phyloP scores from a whole-genome alignment of 2,888 invertebrate species.

The Campoplex nolae region DNA sequence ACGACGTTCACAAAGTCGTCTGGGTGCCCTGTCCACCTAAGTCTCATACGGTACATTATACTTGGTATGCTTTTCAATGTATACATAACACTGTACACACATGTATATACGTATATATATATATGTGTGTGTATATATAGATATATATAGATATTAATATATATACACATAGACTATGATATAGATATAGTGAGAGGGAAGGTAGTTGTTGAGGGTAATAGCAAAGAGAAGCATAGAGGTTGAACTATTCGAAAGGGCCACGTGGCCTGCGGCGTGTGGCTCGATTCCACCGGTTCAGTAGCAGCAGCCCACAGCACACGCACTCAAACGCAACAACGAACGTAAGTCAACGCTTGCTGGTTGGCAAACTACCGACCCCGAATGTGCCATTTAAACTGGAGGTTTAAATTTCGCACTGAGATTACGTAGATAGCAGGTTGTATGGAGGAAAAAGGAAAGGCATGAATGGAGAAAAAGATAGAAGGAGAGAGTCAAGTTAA shows the following conservation, averaged over 20 bases:
- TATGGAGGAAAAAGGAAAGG: conserved; percentile 47
- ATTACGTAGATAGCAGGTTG: conserved; percentile 60
- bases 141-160: conserved; percentile 1
- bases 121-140: background rate
- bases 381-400: conserved; percentile 69
- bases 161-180: conserved; percentile 4
- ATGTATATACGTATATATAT: background rate
- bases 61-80: conserved; percentile 59
- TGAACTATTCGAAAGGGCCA: conserved; percentile 77
- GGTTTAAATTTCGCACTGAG: conserved; percentile 68
- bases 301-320: conserved; percentile 46
- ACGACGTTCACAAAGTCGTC: conserved; percentile 65
- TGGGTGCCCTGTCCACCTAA: conserved; percentile 59
- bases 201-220: conserved; percentile 38
- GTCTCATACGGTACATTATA: conserved; percentile 55
- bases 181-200: conserved; percentile 34
- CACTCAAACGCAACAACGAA: conserved; percentile 38
- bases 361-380: conserved; percentile 54
- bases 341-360: conserved; percentile 1
- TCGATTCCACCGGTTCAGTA: conserved; percentile 63
- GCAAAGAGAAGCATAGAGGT: conserved; percentile 57
- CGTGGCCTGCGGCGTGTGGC: conserved; percentile 83
- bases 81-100: conserved; percentile 12
- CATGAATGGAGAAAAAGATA: conserved; percentile 54
- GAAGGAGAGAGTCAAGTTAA: conserved; percentile 10